Evolutionary conservation across 2,113 vertebrate genomes (phyloP).

Genomic region (Sapayoa aenigma): DNA sequence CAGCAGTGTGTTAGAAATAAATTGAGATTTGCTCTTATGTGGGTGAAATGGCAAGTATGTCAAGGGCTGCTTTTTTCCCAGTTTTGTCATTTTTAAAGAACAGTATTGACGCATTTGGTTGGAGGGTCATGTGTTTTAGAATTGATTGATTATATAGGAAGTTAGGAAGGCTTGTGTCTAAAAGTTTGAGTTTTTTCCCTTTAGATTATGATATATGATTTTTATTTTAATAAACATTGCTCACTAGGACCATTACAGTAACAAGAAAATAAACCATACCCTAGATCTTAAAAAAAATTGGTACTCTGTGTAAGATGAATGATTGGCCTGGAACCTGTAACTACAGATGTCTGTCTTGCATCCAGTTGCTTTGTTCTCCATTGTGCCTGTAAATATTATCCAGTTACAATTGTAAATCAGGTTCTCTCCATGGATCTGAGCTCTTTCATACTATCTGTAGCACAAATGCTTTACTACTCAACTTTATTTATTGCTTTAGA

Average conservation of each 20-base stretch:
- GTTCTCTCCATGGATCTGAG: not conserved
- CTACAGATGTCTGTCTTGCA: not conserved
- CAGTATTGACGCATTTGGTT: not conserved
- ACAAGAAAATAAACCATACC: not conserved
- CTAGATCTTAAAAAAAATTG: not conserved
- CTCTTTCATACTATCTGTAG: not conserved
- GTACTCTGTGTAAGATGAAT: not conserved
- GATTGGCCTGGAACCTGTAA: not conserved
- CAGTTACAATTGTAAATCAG: not conserved
- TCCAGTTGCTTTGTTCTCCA: accelerated
- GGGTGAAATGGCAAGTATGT: not conserved
- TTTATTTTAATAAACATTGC: not conserved
- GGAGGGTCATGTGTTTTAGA: not conserved
- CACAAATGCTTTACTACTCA: not conserved
- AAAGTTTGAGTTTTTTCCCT: not conserved
- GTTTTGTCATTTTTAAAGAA: not conserved
- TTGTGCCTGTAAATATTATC: not conserved
- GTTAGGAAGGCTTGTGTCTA: not conserved
- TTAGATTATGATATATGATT: not conserved
- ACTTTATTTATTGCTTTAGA: not conserved
- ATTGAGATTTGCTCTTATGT: not conserved
- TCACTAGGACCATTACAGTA: not conserved
- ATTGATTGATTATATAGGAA: not conserved
- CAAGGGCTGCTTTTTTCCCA: not conserved
- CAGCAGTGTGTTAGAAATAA: not conserved